Base-by-base conservation (phyloP, 2,797 vertebrate genomes). In the Acanthopagrus latus region DNA sequence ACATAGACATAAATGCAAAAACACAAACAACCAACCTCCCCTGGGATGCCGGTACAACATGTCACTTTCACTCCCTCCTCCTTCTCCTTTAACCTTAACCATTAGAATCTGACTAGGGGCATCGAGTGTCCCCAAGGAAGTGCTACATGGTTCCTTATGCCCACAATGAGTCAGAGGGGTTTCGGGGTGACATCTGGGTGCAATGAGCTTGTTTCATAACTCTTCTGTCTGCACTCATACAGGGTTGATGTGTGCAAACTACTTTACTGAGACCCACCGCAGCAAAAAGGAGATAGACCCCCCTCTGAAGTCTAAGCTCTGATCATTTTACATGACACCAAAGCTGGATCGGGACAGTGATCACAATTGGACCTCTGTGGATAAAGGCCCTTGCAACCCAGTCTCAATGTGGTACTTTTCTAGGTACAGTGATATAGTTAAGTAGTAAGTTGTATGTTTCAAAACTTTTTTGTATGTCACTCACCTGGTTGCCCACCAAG, bases 401-500 rank as follows among this genome's bases (percentile, higher is more conserved):
- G 21, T 46, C 14, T 44, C 3, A 47, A 27, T 4, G 7, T 8
- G 9, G 33, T 21, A 20, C 16, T 47, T 23, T 38, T 11, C 20
- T 33, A 27, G 21, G 21, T 16, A 7, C 12, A 5, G 51, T 46
- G 38, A 29, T 14, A 9, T 17, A 55, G 17, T 13, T 2, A 18
- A 66, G 48, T 16, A 29, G 21, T 25, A 48, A 21, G 33, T 17
- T 33, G 20, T 38, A 21, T 13, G 58, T 43, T 62, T 44, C 7
- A 60, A 60, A 12, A 51, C 7, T 21, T 68, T 20, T 16, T 27
- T 4, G 38, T 17, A 29, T 25, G 59, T 65, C 55, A 77, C 96
- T 95, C 90, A 99, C 98, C 98, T 99, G 98, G 93, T 99, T 99
- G 23, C 98, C 98, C 76, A 99, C 97, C 90, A 99, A 84, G 52